These are phyloP conservation scores for Parus major DNA, from an alignment of 2,113 vertebrate genomes.

Conservation along the genomic window DNA sequence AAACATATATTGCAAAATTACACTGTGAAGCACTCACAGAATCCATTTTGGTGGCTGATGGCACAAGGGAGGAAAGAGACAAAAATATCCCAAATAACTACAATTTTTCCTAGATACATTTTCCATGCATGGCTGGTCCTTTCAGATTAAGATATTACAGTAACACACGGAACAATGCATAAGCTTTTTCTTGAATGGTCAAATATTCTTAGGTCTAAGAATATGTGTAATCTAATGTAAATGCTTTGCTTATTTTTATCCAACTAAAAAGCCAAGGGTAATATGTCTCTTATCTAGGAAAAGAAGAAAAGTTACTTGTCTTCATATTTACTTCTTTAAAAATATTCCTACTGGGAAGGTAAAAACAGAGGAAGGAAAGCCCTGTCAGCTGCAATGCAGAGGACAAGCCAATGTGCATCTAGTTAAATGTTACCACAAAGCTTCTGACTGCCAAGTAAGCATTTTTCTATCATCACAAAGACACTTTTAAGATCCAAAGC, in stretches of 20 bases:
- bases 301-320: neutral
- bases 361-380: constrained; percentile 20
- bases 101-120: neutral
- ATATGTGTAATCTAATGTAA: neutral
- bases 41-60: neutral
- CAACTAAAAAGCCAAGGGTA: neutral
- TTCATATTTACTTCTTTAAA: neutral
- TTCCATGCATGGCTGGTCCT: neutral
- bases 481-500: neutral
- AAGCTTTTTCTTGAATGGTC: neutral
- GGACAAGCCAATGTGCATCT: neutral
- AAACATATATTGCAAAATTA: neutral
- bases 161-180: neutral
- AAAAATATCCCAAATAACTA: neutral
- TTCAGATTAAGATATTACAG: neutral
- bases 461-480: neutral
- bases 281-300: neutral
- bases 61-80: neutral
- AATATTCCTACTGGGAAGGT: neutral
- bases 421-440: neutral
- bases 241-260: neutral
- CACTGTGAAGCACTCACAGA: neutral
- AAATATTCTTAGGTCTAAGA: neutral
- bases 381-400: constrained; percentile 72
- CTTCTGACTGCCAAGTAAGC: neutral